A percentile compares a stretch with the other conserved stretches of the same genome.
Evolutionary conservation across 1,140 invertebrate species (phyloP).

Genomic region (Popillia japonica): DNA sequence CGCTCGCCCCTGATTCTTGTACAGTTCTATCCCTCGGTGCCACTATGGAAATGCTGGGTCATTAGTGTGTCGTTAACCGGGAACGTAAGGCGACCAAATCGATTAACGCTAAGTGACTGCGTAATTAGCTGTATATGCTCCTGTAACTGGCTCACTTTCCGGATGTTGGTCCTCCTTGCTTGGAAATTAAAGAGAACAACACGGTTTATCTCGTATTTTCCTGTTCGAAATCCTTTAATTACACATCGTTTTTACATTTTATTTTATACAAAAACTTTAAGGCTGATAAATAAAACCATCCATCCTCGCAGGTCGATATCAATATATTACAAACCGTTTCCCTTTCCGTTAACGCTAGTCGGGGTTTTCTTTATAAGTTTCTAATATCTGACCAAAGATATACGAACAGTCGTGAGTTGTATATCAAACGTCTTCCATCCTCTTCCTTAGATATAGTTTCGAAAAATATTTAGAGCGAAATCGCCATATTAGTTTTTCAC

Average conservation of each 20-base stretch:
- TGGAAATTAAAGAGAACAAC: conserved; percentile 42
- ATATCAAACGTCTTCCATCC: not conserved
- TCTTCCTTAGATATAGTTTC: not conserved
- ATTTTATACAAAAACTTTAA: too few relatives aligned
- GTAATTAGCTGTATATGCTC: conserved; percentile 61
- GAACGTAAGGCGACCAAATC: conserved; percentile 61
- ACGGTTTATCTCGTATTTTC: too few relatives aligned
- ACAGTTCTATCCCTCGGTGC: conserved; percentile 19
- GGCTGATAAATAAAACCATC: not conserved
- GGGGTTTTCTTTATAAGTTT: conserved; percentile 21
- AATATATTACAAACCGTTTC: not conserved
- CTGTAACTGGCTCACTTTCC: conserved; percentile 44
- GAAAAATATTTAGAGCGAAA: conserved; percentile 22
- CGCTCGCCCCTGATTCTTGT: conserved; percentile 38
- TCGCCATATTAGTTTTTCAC: conserved; percentile 29
- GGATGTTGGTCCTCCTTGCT: conserved; percentile 45
- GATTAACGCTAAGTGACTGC: conserved; percentile 62
- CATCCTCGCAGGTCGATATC: not conserved
- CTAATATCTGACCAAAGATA: conserved; percentile 22
- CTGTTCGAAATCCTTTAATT: not conserved
- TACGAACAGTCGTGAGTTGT: conserved; percentile 10
- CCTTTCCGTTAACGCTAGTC: not conserved
- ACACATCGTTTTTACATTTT: too few relatives aligned
- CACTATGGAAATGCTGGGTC: conserved; percentile 60
- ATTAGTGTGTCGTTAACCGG: conserved; percentile 62